These are phyloP conservation scores for Steatornis caripensis DNA, from an alignment of 2,113 vertebrate species.

Conservation along the genomic window DNA sequence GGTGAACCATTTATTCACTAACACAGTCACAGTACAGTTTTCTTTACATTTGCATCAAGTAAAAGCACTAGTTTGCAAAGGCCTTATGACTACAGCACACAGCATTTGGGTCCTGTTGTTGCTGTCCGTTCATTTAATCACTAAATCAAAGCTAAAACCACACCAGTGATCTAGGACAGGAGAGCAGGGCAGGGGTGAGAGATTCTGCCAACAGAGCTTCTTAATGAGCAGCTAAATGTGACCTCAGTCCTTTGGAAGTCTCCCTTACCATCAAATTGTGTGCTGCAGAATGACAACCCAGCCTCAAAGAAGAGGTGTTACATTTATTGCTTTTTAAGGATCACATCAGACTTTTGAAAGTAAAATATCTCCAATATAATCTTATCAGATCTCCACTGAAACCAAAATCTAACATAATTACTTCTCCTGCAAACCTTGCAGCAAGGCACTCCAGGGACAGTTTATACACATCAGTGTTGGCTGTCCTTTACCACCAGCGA, in stretches of 20 bases:
- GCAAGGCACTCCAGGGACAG: constrained; percentile 5
- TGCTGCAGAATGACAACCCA: not conserved
- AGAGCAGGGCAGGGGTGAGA: not conserved
- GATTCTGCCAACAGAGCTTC: not conserved
- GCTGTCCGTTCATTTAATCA: not conserved
- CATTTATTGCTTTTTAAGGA: constrained; percentile 9
- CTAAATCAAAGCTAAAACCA: not conserved
- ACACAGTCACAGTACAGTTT: not conserved
- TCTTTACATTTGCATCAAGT: not conserved
- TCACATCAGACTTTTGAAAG: constrained; percentile 18
- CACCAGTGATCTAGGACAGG: not conserved
- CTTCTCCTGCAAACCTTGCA: constrained; percentile 39
- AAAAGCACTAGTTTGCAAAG: not conserved
- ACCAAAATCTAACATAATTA: constrained; percentile 42
- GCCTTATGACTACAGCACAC: not conserved
- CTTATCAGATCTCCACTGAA: constrained; percentile 50
- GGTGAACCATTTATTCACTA: not conserved
- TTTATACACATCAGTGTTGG: constrained; percentile 17
- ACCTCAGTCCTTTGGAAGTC: not conserved
- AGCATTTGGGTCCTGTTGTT: not conserved
- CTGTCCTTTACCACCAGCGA: constrained; percentile 40
- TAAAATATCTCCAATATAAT: constrained; percentile 37
- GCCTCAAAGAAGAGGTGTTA: not conserved
- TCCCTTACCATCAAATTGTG: not conserved
- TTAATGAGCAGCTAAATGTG: not conserved